Conservation (phyloP, 2,888 invertebrate genomes). For the Ochlodes sylvanus region DNA sequence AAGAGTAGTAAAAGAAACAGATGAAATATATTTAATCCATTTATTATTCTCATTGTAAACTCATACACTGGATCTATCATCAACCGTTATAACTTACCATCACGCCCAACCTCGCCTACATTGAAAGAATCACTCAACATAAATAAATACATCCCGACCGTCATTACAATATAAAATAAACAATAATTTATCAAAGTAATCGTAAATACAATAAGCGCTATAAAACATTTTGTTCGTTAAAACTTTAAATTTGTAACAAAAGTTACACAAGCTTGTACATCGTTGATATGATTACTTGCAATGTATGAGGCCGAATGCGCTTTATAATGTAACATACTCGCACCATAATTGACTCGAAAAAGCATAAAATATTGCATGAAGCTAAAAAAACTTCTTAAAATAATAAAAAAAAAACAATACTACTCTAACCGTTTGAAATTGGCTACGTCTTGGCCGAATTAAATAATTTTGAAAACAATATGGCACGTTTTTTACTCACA, state of each 20-base stretch:
- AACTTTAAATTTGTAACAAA: conserved; percentile 23
- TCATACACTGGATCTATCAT: conserved; percentile 80
- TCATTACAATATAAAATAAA: conserved; percentile 16
- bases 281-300: conserved; percentile 51
- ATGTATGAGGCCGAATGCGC: conserved; percentile 47
- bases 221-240: conserved; percentile 25
- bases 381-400: conserved; percentile 44
- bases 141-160: conserved; percentile 22
- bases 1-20: conserved; percentile 42
- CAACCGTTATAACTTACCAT: conserved; percentile 77
- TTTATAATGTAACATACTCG: conserved; percentile 58
- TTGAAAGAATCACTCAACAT: conserved; percentile 47
- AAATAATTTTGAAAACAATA: conserved; percentile 44
- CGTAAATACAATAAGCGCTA: conserved; percentile 27
- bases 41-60: conserved; percentile 82
- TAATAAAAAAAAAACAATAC: conserved; percentile 35
- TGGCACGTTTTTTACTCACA: conserved; percentile 52
- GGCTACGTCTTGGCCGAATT: conserved; percentile 20
- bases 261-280: conserved; percentile 23
- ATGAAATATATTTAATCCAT: conserved; percentile 65
- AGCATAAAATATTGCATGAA: conserved; percentile 53
- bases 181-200: conserved; percentile 22
- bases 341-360: conserved; percentile 82
- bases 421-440: neutral
- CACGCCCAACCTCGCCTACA: conserved; percentile 58